phyloP scores from a whole-genome alignment of 2,797 vertebrate genomes.

The Hippoglossus hippoglossus region DNA sequence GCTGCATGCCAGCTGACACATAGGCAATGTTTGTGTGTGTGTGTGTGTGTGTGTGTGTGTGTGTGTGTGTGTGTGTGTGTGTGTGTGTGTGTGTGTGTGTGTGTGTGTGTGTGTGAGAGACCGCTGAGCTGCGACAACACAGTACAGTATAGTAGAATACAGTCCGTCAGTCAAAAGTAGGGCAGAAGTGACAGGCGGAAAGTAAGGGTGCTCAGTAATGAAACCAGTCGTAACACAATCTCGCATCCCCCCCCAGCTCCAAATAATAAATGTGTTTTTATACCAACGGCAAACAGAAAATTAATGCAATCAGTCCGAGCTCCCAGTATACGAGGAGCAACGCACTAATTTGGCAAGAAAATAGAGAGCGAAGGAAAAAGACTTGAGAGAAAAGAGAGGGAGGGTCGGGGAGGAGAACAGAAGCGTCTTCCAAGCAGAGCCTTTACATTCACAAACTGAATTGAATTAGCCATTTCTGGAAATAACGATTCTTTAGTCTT shows the following conservation, averaged over 20 bases:
- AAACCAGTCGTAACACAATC: conserved; percentile 8
- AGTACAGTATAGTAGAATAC: conserved; percentile 29
- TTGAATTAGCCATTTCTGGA: conserved; percentile 42
- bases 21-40: conserved; percentile 20
- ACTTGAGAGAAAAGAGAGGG: not conserved
- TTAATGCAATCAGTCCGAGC: not conserved
- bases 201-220: not conserved
- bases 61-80: conserved; percentile 12
- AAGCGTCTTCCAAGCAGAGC: conserved; percentile 24
- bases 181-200: conserved; percentile 24
- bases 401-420: conserved; percentile 8
- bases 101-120: conserved; percentile 13
- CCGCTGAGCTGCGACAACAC: conserved; percentile 31
- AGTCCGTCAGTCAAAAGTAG: conserved; percentile 50
- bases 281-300: conserved; percentile 13
- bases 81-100: conserved; percentile 21
- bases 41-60: conserved; percentile 2
- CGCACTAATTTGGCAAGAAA: conserved; percentile 33
- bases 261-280: conserved; percentile 8
- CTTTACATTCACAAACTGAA: conserved; percentile 43
- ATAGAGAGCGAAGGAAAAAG: conserved; percentile 1
- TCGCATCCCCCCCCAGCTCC: not conserved
- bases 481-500: conserved; percentile 48
- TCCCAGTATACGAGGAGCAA: conserved; percentile 12
- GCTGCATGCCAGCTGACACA: conserved; percentile 59